Conservation (phyloP, 2,888 invertebrate genomes). For the Synanthedon andrenaeformis region DNA sequence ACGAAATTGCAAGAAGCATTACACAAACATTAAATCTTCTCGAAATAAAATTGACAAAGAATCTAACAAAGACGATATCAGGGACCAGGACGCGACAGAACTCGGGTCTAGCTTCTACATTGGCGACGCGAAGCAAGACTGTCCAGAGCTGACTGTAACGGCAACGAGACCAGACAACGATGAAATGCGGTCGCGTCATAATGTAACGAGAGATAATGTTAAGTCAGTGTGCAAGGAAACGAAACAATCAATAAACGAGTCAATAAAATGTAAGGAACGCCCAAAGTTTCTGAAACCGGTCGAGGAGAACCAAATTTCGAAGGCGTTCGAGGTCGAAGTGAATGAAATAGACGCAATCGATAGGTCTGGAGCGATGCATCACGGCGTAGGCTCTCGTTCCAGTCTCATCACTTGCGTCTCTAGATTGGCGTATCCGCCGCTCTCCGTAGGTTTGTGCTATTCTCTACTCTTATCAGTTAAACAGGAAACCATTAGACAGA, state of each 20-base stretch:
- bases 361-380: slow-evolving; percentile 49
- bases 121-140: slow-evolving; percentile 25
- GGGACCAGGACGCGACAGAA: slow-evolving; percentile 47
- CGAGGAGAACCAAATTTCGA: slow-evolving; percentile 26
- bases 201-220: not conserved
- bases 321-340: slow-evolving; percentile 20
- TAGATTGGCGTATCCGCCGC: slow-evolving; percentile 33
- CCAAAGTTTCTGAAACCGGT: slow-evolving; percentile 28
- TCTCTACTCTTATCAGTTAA: too few species aligned
- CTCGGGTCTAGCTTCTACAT: slow-evolving; percentile 36
- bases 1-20: slow-evolving; percentile 48
- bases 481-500: too few species aligned
- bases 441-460: slow-evolving; percentile 37
- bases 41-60: slow-evolving; percentile 28
- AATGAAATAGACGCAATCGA: slow-evolving; percentile 34
- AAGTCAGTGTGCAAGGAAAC: slow-evolving; percentile 36
- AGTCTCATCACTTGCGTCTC: slow-evolving; percentile 20
- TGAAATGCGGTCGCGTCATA: not conserved
- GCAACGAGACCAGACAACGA: slow-evolving; percentile 4
- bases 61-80: slow-evolving; percentile 29
- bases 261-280: slow-evolving; percentile 34
- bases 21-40: slow-evolving; percentile 52
- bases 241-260: slow-evolving; percentile 51
- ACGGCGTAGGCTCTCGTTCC: slow-evolving; percentile 35
- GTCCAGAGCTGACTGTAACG: slow-evolving; percentile 7